A percentile compares a stretch with the other conserved stretches of the same genome.
Evolutionary conservation across 2,888 invertebrate species (phyloP).

Genomic region (Amphipoea lucens): DNA sequence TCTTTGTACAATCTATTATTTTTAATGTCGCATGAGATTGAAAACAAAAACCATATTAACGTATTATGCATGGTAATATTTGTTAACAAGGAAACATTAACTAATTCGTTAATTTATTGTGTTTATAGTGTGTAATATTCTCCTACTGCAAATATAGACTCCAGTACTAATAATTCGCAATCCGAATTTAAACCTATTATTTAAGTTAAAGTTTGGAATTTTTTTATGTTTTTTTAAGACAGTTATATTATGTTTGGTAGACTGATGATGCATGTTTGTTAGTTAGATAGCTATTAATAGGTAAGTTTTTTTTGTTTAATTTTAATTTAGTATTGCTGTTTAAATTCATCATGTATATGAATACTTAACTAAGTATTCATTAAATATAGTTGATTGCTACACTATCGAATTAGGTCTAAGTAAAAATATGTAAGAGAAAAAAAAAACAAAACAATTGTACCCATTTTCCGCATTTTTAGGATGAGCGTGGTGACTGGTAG

Average conservation of each 20-base stretch:
- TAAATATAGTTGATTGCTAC: neutral
- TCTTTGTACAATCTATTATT: neutral
- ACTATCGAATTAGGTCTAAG: neutral
- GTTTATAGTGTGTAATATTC: neutral
- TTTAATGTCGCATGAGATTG: neutral
- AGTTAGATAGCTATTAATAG: neutral
- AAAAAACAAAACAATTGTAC: neutral
- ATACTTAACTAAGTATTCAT: too few relatives aligned
- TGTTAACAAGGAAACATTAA: neutral
- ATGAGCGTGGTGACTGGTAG: slow-evolving; percentile 23
- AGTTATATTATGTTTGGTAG: neutral
- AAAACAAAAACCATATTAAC: too few relatives aligned
- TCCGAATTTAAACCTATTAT: too few relatives aligned
- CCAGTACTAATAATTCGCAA: too few relatives aligned
- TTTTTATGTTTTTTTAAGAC: too few relatives aligned
- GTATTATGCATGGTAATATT: neutral
- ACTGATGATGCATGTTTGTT: neutral
- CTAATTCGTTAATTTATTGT: neutral
- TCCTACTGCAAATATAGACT: neutral
- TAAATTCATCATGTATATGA: too few relatives aligned
- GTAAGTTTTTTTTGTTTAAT: neutral
- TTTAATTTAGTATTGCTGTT: neutral
- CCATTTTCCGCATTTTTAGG: slow-evolving; percentile 15
- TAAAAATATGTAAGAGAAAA: neutral
- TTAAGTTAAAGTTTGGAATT: too few relatives aligned